These are phyloP conservation scores for Rhizomys pruinosus DNA, from an alignment of 2,113 vertebrate genomes.

Conservation along the genomic window DNA sequence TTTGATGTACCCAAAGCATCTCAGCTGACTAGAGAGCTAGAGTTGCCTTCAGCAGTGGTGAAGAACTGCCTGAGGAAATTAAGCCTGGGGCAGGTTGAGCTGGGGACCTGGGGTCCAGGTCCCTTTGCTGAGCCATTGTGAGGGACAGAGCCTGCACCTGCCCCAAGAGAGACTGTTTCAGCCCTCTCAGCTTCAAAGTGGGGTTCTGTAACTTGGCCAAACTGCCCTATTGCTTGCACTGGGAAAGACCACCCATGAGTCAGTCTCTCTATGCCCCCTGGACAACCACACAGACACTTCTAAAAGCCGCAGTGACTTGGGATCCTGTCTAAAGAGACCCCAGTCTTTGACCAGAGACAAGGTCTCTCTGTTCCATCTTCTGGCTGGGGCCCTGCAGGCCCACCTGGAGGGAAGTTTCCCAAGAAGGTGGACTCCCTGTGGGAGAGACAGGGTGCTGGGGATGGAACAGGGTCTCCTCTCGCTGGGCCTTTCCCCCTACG, in stretches of 20 bases:
- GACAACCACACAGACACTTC: background rate
- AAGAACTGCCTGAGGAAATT: background rate
- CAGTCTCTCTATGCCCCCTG: background rate
- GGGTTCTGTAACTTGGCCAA: background rate
- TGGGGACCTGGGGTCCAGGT: background rate
- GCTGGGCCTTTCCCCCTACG: background rate
- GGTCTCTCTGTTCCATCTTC: background rate
- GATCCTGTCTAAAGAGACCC: background rate
- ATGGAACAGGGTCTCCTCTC: background rate
- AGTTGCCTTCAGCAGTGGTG: background rate
- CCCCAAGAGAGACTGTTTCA: background rate
- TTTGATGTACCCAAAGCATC: background rate
- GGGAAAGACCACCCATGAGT: background rate
- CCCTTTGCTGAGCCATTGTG: background rate
- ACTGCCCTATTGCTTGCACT: background rate
- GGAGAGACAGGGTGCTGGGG: background rate
- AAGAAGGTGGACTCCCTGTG: background rate
- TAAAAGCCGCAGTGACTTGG: background rate
- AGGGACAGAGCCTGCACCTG: background rate
- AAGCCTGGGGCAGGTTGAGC: background rate
- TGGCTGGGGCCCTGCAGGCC: background rate
- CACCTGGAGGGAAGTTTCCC: background rate
- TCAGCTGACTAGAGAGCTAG: background rate
- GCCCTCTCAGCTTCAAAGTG: background rate
- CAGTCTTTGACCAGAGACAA: background rate